Conservation (phyloP, 1,140 invertebrate genomes). For the Drosophila varians region DNA sequence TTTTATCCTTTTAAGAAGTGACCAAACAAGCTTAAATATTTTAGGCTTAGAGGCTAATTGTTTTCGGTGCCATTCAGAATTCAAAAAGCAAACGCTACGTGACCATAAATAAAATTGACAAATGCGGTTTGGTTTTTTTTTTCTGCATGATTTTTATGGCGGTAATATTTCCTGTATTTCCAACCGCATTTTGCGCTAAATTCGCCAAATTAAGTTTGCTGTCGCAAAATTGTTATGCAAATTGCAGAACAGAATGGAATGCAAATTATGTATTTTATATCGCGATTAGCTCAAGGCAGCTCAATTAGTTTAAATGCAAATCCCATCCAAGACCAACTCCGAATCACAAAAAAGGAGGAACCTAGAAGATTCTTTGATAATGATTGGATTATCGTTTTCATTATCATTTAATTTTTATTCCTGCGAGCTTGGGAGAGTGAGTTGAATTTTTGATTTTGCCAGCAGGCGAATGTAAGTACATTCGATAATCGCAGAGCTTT, state of each 20-base stretch:
- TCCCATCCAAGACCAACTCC: conserved; percentile 34
- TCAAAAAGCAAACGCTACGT: conserved; percentile 64
- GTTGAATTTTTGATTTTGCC: conserved; percentile 48
- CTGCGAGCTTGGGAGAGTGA: conserved; percentile 1
- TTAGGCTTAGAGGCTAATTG: background rate
- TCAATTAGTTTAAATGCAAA: conserved; percentile 76
- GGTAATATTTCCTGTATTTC: conserved; percentile 23
- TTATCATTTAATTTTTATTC: conserved; percentile 18
- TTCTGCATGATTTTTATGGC: conserved; percentile 13
- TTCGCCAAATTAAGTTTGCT: conserved; percentile 64
- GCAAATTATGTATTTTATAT: conserved; percentile 49
- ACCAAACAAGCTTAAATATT: background rate
- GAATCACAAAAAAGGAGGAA: background rate
- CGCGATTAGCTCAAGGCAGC: conserved; percentile 51
- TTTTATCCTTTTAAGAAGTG: background rate
- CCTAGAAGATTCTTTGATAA: conserved; percentile 45
- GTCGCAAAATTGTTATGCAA: conserved; percentile 57
- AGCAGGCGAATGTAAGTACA: conserved; percentile 30
- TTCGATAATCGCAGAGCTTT: conserved; percentile 41
- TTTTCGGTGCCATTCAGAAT: conserved; percentile 37
- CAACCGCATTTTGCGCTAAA: conserved; percentile 21
- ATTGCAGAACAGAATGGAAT: conserved; percentile 36
- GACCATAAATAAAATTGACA: conserved; percentile 81
- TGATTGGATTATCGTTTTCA: conserved; percentile 71
- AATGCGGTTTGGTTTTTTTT: conserved; percentile 56